Evolutionary conservation across 2,113 vertebrate species (phyloP), one percentile per base, ranked within the genome.

Genomic region (Eudyptes chrysolophus): DNA sequence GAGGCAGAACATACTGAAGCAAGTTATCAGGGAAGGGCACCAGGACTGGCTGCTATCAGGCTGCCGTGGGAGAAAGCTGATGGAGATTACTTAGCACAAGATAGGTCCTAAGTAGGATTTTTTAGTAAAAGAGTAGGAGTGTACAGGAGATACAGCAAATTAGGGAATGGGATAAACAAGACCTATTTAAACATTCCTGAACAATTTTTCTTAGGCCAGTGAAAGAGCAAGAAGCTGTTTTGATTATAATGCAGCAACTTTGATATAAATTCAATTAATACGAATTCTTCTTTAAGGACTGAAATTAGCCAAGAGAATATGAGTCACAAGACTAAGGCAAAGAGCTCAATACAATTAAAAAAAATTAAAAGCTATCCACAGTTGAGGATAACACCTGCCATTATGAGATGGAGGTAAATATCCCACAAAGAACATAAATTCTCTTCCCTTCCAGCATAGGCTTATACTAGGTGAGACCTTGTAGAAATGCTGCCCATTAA

Each of bases 1-100:
- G 87, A 97, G 65, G 91, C 81, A 94, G 89, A 97, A 92, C 70
- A 25, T 32, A 75, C 69, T 48, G 66, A 93, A 92, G 87, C 30
- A 55, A 65, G 48, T 69, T 80, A 79, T 58, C 74, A 77, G 44
- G 22, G 42, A 87, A 80, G 24, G 18, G 24, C 42, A 92, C 34
- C 26, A 46, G 51, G 58, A 90, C 80, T 25, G 55, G 32, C 76
- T 92, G 82, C 71, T 90, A 74, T 19, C 70, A 51, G 66, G 46
- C 76, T 89, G 65, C 48, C 38, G 19, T 6, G 14, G 42, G 57
- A 95, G 77, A 94, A 87, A 87, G 34, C 42, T 86, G 58, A 86
- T 58, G 55, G 48, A 80, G 72, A 92, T 80, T 69, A 80, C 19
- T 86, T 77, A 86, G 60, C 40, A 83, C 26, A 72, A 80, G 46